Percentiles rank a stretch among this genome's conserved stretches.
phyloP scores from a whole-genome alignment of 2,888 invertebrate species.

The Drosophila suboccidentalis region DNA sequence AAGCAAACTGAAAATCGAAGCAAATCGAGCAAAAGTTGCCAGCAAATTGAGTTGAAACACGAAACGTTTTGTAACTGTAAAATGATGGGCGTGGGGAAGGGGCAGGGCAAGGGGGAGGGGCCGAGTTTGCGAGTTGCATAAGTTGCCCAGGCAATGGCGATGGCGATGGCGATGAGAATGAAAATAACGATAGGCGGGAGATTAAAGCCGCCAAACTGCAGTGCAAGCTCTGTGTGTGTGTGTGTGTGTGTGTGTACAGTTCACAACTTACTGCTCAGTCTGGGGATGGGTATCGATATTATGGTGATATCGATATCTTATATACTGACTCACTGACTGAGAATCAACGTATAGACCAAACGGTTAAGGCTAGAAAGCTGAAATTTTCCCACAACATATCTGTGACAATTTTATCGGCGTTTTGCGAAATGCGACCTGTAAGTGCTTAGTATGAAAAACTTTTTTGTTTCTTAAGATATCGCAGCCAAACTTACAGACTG shows the following conservation, averaged over 20 bases:
- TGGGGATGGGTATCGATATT: background rate
- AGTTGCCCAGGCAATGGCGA: constrained; percentile 37
- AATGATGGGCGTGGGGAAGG: background rate
- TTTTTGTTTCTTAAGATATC: too few relatives aligned
- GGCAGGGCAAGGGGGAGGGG: background rate
- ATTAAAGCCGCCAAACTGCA: constrained; percentile 64
- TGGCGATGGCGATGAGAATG: too few relatives aligned
- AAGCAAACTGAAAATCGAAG: constrained; percentile 50
- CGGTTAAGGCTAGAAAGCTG: too few relatives aligned
- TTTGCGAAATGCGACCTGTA: too few relatives aligned
- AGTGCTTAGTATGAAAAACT: too few relatives aligned
- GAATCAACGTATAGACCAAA: too few relatives aligned
- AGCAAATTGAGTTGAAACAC: constrained; percentile 67
- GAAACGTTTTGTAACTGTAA: constrained; percentile 25
- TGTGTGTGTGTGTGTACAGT: constrained; percentile 20
- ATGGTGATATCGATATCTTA: background rate
- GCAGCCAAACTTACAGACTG: too few relatives aligned
- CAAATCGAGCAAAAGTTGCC: constrained; percentile 55
- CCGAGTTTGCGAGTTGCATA: constrained; percentile 58
- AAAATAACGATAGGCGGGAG: constrained; percentile 36
- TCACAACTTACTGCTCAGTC: constrained; percentile 28
- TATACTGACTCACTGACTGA: too few relatives aligned
- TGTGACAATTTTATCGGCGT: too few relatives aligned
- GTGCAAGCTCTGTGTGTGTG: constrained; percentile 15
- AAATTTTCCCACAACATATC: too few relatives aligned